Percentiles rank a stretch among this genome's conserved stretches.
These are phyloP conservation scores for Caranx ignobilis DNA, from an alignment of 2,113 vertebrate genomes.

Conservation along the genomic window DNA sequence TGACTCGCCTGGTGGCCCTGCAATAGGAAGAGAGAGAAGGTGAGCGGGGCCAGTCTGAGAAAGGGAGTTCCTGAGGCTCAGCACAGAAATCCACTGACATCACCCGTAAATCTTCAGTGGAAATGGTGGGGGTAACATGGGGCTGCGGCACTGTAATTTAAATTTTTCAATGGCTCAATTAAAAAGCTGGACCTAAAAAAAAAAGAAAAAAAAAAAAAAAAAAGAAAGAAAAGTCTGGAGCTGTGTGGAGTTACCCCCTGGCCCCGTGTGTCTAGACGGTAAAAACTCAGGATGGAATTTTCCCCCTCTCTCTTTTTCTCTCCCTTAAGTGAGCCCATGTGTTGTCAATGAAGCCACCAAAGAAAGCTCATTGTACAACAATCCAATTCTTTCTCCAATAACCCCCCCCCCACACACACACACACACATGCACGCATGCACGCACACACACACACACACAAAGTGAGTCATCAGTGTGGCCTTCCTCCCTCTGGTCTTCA, in stretches of 20 bases:
- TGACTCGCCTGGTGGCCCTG: constrained; percentile 95
- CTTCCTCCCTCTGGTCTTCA: constrained; percentile 76
- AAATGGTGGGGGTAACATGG: constrained; percentile 59
- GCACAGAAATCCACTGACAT: constrained; percentile 66
- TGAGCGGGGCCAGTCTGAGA: constrained; percentile 25
- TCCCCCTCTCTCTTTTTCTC: constrained; percentile 53
- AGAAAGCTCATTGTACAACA: constrained; percentile 80
- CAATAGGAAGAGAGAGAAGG: constrained; percentile 18
- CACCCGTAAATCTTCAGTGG: constrained; percentile 61
- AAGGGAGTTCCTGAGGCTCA: constrained; percentile 4
- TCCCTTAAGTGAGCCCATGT: constrained; percentile 81
- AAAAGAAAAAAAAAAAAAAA: constrained; percentile 53
- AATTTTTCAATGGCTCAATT: constrained; percentile 82
- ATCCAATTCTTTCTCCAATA: constrained; percentile 44
- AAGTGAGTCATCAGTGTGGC: constrained; percentile 82
- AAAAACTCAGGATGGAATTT: constrained; percentile 83
- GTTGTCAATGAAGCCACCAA: constrained; percentile 85
- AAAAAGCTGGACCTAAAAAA: constrained; percentile 69
- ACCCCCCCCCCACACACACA: constrained; percentile 4
- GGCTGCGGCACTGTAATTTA: constrained; percentile 76
- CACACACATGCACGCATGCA: constrained; percentile 16
- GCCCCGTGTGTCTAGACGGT: constrained; percentile 85
- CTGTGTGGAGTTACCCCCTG: constrained; percentile 60
- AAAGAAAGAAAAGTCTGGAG: constrained; percentile 45
- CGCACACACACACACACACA: constrained; percentile 43